Evolutionary conservation across 2,113 vertebrate genomes (phyloP).

Genomic region (Lepisosteus oculatus): DNA sequence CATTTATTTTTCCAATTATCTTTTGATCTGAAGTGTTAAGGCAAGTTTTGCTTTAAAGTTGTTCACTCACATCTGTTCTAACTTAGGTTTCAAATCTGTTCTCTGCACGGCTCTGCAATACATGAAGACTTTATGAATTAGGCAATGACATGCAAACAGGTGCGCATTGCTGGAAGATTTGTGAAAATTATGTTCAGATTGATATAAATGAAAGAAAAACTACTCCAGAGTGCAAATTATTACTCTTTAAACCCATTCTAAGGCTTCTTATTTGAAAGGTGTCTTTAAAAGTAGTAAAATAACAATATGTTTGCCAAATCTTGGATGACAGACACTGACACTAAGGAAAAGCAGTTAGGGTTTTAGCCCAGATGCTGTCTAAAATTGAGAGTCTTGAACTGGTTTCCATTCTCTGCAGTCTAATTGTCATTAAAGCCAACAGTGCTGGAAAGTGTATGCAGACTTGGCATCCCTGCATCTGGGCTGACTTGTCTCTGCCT

Average conservation of each 20-base stretch:
- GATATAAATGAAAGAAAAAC: slow-evolving; percentile 28
- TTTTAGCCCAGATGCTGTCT: not conserved
- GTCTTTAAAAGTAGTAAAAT: slow-evolving; percentile 9
- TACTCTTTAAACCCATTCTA: slow-evolving; percentile 31
- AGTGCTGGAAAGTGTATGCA: not conserved
- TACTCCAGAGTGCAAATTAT: slow-evolving; percentile 40
- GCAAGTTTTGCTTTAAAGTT: slow-evolving; percentile 26
- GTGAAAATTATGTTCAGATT: slow-evolving; percentile 46
- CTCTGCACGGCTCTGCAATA: slow-evolving; percentile 26
- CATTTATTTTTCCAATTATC: too few relatives aligned
- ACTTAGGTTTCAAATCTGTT: slow-evolving; percentile 50
- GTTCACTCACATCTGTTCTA: slow-evolving; percentile 50
- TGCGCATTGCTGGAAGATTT: slow-evolving; percentile 46
- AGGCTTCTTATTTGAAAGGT: not conserved
- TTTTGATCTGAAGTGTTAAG: slow-evolving; percentile 20
- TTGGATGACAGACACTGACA: not conserved
- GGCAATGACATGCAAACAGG: slow-evolving; percentile 62
- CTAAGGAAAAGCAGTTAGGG: not conserved
- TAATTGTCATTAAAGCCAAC: not conserved
- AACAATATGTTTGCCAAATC: not conserved
- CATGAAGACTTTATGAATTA: slow-evolving; percentile 53
- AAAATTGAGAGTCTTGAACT: not conserved
- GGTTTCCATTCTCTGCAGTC: not conserved
- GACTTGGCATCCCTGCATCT: not conserved
- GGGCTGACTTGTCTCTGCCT: not conserved